Conservation (phyloP, 2,113 vertebrate species). For the Pygoscelis adeliae region DNA sequence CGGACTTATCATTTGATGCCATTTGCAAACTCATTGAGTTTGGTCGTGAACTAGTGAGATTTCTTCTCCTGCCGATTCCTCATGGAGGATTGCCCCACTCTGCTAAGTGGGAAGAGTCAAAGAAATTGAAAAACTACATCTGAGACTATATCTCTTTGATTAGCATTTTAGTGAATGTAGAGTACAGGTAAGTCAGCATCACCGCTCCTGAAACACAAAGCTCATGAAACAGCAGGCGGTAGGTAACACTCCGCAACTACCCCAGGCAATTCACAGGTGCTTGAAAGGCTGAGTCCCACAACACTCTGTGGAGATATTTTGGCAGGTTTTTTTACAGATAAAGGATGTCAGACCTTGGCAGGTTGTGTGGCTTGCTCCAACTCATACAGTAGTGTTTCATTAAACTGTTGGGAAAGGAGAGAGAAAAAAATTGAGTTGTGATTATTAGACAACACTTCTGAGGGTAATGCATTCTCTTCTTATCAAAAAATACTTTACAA, state of each 20-base stretch:
- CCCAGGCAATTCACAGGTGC: fast-evolving
- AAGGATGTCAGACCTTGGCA: background rate
- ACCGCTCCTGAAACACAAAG: background rate
- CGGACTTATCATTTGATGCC: background rate
- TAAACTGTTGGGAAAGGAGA: background rate
- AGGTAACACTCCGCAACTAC: background rate
- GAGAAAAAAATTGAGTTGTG: background rate
- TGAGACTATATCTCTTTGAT: background rate
- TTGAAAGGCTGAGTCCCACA: background rate
- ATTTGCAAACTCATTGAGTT: background rate
- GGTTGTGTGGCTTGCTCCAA: background rate
- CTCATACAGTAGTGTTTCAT: background rate
- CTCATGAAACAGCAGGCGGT: background rate
- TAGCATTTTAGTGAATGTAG: background rate
- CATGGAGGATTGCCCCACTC: background rate
- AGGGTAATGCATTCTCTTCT: background rate
- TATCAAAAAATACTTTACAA: background rate
- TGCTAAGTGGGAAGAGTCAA: background rate
- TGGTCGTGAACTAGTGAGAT: background rate
- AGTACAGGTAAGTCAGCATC: background rate
- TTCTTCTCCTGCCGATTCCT: background rate
- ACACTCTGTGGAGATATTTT: background rate
- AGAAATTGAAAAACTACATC: background rate
- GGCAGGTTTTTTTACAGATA: background rate
- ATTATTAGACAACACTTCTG: background rate